These are phyloP conservation scores for Spodoptera littoralis DNA, from an alignment of 2,888 invertebrate species.

Conservation along the genomic window DNA sequence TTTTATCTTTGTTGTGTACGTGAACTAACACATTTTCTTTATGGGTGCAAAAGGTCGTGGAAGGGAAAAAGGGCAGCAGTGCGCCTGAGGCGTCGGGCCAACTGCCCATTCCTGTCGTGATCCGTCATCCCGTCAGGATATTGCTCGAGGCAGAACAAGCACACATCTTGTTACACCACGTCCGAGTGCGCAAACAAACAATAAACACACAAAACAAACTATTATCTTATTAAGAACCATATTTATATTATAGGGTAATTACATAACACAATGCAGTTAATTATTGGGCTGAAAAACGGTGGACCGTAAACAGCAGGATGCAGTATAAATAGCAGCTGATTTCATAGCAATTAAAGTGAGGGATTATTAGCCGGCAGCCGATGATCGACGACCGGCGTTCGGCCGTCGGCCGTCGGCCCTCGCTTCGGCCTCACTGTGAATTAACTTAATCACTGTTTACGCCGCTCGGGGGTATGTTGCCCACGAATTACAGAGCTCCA, in stretches of 20 bases:
- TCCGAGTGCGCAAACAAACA: conserved; percentile 23
- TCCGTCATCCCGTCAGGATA: conserved; percentile 49
- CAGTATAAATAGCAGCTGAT: conserved; percentile 70
- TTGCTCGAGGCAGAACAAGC: conserved; percentile 24
- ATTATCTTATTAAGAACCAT: conserved; percentile 33
- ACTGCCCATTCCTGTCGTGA: conserved; percentile 29
- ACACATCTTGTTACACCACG: conserved; percentile 7
- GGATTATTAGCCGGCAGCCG: conserved; percentile 62
- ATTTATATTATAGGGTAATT: conserved; percentile 35
- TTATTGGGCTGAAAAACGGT: conserved; percentile 47
- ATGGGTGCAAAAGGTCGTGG: conserved; percentile 23
- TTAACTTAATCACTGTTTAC: conserved; percentile 61
- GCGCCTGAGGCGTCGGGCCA: conserved; percentile 31
- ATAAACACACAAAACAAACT: conserved; percentile 34
- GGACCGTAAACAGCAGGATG: conserved; percentile 42
- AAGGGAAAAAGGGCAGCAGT: conserved; percentile 24
- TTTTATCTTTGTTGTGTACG: conserved; percentile 19
- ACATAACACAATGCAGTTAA: conserved; percentile 46
- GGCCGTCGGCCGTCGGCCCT: conserved; percentile 58
- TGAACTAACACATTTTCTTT: conserved; percentile 29
- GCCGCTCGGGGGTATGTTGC: conserved; percentile 37
- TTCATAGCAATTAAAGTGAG: conserved; percentile 71
- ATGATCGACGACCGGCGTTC: conserved; percentile 55
- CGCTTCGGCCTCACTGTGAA: conserved; percentile 45
- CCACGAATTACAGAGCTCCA: conserved; percentile 43